Conservation (phyloP, 2,888 invertebrate species). For the Merodon equestris region DNA sequence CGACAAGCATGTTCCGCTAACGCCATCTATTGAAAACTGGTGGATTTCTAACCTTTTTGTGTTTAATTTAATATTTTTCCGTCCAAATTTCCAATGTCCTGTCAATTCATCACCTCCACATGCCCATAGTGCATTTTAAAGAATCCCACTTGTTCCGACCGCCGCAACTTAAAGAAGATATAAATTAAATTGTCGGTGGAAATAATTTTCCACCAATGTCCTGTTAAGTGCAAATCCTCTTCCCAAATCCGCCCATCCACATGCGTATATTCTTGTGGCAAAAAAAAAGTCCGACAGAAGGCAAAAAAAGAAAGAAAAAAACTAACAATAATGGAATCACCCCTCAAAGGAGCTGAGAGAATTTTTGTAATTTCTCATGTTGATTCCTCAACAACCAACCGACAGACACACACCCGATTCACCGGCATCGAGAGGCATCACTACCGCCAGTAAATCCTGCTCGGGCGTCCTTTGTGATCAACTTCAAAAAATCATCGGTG, state of each 20-base stretch:
- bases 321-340: conserved; percentile 53
- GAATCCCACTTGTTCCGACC: conserved; percentile 12
- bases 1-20: too few relatives aligned
- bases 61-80: too few relatives aligned
- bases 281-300: conserved; percentile 3
- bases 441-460: conserved; percentile 6
- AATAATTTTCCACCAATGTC: conserved; percentile 29
- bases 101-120: too few relatives aligned
- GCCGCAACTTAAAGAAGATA: conserved; percentile 24
- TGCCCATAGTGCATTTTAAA: too few relatives aligned
- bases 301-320: not conserved
- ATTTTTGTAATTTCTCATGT: conserved; percentile 44
- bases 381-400: conserved; percentile 49
- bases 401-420: conserved; percentile 26
- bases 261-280: not conserved
- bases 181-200: conserved; percentile 41
- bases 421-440: not conserved
- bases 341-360: conserved; percentile 48
- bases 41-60: too few relatives aligned
- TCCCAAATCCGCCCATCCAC: not conserved
- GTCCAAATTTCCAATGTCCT: too few relatives aligned
- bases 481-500: conserved; percentile 67
- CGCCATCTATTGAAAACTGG: too few relatives aligned
- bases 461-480: conserved; percentile 58
- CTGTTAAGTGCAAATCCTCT: conserved; percentile 18